A percentile compares a stretch with the other conserved stretches of the same genome.
phyloP scores from a whole-genome alignment of 2,797 vertebrate genomes.

The Protonibea diacanthus region DNA sequence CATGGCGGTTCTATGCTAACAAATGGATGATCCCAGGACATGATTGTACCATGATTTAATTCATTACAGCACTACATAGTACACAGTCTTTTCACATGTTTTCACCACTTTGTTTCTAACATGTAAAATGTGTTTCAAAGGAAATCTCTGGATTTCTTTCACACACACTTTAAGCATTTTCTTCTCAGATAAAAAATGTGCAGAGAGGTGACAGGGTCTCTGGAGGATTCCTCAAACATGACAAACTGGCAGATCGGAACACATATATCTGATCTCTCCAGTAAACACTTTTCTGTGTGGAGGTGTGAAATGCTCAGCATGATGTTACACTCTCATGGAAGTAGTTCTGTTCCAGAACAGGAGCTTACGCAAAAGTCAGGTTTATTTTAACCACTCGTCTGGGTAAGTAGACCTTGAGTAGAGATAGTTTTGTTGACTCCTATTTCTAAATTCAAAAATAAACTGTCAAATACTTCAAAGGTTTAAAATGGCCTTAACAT shows the following conservation, averaged over 20 bases:
- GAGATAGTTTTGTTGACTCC: no score
- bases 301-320: background rate
- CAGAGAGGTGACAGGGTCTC: background rate
- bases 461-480: no score
- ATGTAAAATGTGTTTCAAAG: no score
- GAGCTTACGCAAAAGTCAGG: background rate
- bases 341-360: background rate
- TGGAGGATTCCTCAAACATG: background rate
- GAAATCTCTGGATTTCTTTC: no score
- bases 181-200: background rate
- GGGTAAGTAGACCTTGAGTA: background rate
- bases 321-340: background rate
- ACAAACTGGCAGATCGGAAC: slow-evolving; percentile 5
- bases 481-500: no score
- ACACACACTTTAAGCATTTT: background rate
- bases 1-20: no score
- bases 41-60: no score
- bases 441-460: no score
- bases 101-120: no score
- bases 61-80: no score
- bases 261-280: slow-evolving; percentile 12
- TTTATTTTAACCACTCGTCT: background rate
- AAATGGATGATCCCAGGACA: no score
- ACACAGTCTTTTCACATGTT: no score
- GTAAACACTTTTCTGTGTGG: background rate